Base-by-base conservation (phyloP, 2,888 invertebrate species). In the Noctua janthe region DNA sequence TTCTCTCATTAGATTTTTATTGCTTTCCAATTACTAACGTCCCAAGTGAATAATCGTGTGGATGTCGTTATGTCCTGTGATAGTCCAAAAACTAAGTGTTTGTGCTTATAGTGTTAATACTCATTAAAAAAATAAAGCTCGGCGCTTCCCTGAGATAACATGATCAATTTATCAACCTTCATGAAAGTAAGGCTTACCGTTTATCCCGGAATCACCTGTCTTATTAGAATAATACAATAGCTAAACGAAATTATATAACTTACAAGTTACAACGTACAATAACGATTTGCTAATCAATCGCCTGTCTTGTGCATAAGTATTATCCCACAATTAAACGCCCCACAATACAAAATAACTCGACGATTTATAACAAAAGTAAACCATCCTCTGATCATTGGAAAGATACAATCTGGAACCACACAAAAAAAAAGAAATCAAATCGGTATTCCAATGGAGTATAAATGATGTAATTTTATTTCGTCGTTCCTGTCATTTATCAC, bases 401-500 rank as follows among this genome's bases (percentile, higher is more conserved):
- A 66, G 39, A 71, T 47, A 62, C n/a, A 82, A 83, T 81, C 39
- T 15, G 69, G n/a, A 35, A 15, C 17, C 39, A 35, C 20, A 49
- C 29, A 29, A 29, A 29, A 29, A 73, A 78, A 70, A 47, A 70
- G 66, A 87, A 78, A 39, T 10, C 72, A 77, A 70, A 81, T n/a
- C 69, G 15, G 47, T 47, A 66, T 71, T 78, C 43, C 72, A 79
- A 86, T 79, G 29, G 23, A 76, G 69, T 67, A 54, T 62, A 69
- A 81, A 83, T 81, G 76, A 81, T 78, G 64, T 87, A 78, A 87
- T 82, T 88, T 83, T 69, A 78, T 81, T 78, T 73, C 75, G 54
- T 76, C 62, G 69, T 71, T 69, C 43, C 69, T 78, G 76, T 77
- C 88, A 89, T 89, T 89, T 86, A 87, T 87, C 86, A 82, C 76